A percentile compares a stretch with the other conserved stretches of the same genome.
phyloP scores from a whole-genome alignment of 2,888 invertebrate genomes.

The Atethmia centrago region DNA sequence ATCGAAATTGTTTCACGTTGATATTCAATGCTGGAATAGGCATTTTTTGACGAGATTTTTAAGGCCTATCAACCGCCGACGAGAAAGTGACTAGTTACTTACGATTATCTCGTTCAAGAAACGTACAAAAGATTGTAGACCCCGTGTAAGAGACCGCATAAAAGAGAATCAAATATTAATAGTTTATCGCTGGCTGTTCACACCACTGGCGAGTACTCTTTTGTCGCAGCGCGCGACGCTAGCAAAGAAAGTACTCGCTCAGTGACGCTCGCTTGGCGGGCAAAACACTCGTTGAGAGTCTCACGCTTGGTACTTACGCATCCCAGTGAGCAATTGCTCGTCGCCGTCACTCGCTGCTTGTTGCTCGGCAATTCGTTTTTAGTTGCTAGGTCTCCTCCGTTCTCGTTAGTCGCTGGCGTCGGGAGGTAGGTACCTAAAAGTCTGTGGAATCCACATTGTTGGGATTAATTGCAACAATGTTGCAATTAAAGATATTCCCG shows the following conservation, averaged over 20 bases:
- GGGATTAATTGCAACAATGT: too few species aligned
- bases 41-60: slow-evolving; percentile 3
- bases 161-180: too few species aligned
- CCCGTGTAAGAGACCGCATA: neutral
- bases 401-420: neutral
- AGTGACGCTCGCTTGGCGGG: neutral
- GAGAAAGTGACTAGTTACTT: neutral
- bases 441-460: neutral
- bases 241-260: neutral
- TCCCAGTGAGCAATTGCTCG: neutral
- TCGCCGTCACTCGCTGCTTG: neutral
- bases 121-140: too few species aligned
- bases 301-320: neutral
- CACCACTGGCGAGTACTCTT: neutral
- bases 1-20: slow-evolving; percentile 71
- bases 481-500: neutral
- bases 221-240: too few species aligned
- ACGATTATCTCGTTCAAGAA: neutral
- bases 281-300: neutral
- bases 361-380: neutral
- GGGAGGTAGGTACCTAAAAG: neutral
- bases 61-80: neutral
- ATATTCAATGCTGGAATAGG: slow-evolving; percentile 48
- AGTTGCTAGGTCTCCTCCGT: neutral
- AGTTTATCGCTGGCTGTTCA: neutral